phyloP scores from a whole-genome alignment of 2,888 invertebrate species.

The Rhynchonema sp. region DNA sequence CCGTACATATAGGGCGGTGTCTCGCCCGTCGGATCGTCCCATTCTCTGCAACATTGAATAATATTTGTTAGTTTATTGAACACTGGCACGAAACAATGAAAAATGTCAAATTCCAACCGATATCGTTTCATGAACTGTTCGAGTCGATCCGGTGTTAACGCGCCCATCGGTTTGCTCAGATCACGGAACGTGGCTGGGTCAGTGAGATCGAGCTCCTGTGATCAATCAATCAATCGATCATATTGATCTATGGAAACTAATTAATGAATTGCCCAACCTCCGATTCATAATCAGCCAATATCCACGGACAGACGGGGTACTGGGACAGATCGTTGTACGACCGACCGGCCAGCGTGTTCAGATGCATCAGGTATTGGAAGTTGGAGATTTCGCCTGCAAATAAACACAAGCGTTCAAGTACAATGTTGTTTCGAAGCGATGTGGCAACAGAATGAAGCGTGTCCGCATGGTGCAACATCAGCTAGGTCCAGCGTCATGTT shows the following conservation, averaged over 20 bases:
- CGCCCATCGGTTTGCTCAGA: conserved; percentile 90
- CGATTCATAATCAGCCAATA: conserved; percentile 75
- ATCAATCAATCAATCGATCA: no score
- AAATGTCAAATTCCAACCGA: no score
- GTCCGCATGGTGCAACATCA: no score
- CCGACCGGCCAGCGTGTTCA: conserved; percentile 89
- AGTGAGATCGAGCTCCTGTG: conserved; percentile 56
- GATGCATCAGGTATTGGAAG: conserved; percentile 67
- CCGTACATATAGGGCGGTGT: conserved; percentile 98
- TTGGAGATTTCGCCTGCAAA: neutral
- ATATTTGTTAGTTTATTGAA: no score
- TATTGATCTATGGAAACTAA: no score
- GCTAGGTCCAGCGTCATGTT: no score
- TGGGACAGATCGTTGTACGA: conserved; percentile 99
- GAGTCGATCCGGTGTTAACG: conserved; percentile 72
- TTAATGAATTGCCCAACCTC: conserved; percentile 36
- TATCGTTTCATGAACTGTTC: conserved; percentile 78
- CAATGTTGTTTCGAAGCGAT: no score
- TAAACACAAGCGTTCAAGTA: no score
- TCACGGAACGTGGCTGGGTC: conserved; percentile 77
- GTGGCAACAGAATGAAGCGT: no score
- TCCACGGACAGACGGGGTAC: conserved; percentile 98
- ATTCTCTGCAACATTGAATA: no score
- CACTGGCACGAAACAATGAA: no score
- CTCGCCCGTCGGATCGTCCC: conserved; percentile 94